Percentiles rank a stretch among this genome's conserved stretches.
Conservation (phyloP, 2,113 vertebrate genomes). For the Callopanchax toddi region DNA sequence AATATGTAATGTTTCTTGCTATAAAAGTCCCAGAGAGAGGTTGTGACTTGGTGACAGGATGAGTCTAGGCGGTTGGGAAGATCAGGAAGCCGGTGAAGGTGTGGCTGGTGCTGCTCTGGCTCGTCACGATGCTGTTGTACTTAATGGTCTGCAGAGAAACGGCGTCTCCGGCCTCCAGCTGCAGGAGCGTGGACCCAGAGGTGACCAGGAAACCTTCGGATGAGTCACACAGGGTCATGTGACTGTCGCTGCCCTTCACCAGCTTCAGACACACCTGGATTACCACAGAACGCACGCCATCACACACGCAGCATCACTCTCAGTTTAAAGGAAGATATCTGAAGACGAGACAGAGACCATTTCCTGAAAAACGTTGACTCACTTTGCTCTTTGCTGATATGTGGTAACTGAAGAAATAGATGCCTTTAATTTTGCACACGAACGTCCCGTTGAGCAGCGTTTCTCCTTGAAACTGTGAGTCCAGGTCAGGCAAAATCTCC, state of each 20-base stretch:
- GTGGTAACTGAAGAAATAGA: slow-evolving; percentile 70
- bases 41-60: background rate
- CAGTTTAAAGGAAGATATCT: too few relatives aligned
- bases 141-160: slow-evolving; percentile 33
- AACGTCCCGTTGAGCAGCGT: slow-evolving; percentile 27
- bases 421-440: slow-evolving; percentile 10
- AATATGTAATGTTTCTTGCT: background rate
- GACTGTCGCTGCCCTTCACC: slow-evolving; percentile 20
- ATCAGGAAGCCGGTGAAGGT: slow-evolving; percentile 66
- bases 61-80: slow-evolving; percentile 17
- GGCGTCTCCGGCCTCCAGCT: slow-evolving; percentile 33
- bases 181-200: slow-evolving; percentile 49
- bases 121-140: slow-evolving; percentile 17
- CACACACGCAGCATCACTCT: too few relatives aligned
- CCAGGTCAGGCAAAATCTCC: background rate
- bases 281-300: background rate
- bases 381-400: slow-evolving; percentile 52
- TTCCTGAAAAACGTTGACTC: slow-evolving; percentile 32
- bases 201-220: slow-evolving; percentile 46
- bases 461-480: background rate
- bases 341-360: too few relatives aligned
- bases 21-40: background rate
- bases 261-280: slow-evolving; percentile 60
- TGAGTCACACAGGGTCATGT: slow-evolving; percentile 24
- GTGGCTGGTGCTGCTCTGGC: slow-evolving; percentile 21